Evolutionary conservation across 2,797 vertebrate genomes (phyloP), one percentile per base, ranked within the genome.

Genomic region (Cottoperca gobio): DNA sequence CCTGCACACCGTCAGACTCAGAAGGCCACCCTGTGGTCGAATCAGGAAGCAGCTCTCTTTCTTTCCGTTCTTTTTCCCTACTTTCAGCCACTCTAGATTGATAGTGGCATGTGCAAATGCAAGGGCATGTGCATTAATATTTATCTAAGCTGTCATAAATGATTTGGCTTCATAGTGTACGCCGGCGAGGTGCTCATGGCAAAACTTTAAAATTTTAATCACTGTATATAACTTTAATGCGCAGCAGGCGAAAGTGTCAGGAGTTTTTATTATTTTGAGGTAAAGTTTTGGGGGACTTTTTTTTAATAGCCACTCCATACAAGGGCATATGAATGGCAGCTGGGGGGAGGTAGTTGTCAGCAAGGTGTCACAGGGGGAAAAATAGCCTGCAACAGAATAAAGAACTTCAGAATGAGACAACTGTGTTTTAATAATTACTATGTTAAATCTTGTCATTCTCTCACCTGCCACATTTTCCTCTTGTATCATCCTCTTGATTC

Each of bases 91-190:
- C 92, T 91, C 91, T 91, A 96, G 96, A 97, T 96, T 97, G 97
- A 97, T 96, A 95, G 96, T 94, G 93, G 95, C 95, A 90, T 95
- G 95, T 96, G 95, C 95, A 95, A 97, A 97, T 96, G 95, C 94
- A 95, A 96, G 96, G 96, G 95, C 95, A 95, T 95, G 88, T 94
- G 95, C 97, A 97, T 98, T 97, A 98, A 99, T 98, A 99, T 99
- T 99, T 97, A 99, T 98, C 96, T 94, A 94, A 94, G 94, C 96
- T 97, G 97, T 99, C 97, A 98, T 97, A 96, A 98, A 97, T 97
- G 97, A 98, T 98, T 98, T 97, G 96, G 96, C 95, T 96, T 96
- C 95, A 92, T 94, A 94, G 95, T 95, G 95, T 95, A 95, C 92
- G 95, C 93, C 93, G 95, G 94, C 94, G 94, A 96, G 96, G 94